Conservation (phyloP, 2,888 invertebrate species). For the Idaea biselata region DNA sequence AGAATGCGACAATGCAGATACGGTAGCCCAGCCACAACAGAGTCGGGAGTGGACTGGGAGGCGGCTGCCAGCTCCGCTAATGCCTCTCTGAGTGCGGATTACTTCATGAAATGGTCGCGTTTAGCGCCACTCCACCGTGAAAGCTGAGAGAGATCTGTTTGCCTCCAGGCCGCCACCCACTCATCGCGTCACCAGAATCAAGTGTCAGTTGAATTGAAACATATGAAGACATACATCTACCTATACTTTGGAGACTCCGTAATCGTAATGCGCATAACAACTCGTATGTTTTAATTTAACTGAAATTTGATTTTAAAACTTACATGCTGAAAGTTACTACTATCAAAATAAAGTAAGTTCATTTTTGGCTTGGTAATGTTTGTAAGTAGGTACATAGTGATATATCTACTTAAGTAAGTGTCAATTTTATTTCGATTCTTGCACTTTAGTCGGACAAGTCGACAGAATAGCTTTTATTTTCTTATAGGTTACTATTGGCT, state of each 20-base stretch:
- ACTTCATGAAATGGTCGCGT: slow-evolving; percentile 66
- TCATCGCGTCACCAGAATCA: slow-evolving; percentile 49
- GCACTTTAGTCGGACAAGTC: slow-evolving; percentile 60
- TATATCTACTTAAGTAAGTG: no score
- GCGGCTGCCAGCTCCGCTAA: slow-evolving; percentile 48
- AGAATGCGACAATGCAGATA: slow-evolving; percentile 50
- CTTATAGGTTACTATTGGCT: slow-evolving; percentile 49
- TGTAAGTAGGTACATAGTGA: no score
- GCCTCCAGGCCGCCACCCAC: slow-evolving; percentile 49
- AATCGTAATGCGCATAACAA: no score
- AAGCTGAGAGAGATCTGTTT: slow-evolving; percentile 66
- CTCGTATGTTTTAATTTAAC: no score
- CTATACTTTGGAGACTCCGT: slow-evolving; percentile 6
- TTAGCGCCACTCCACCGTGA: slow-evolving; percentile 62
- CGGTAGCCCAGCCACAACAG: slow-evolving; percentile 13
- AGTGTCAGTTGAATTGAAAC: slow-evolving; percentile 44
- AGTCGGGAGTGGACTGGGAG: slow-evolving; percentile 19
- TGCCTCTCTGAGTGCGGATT: slow-evolving; percentile 66
- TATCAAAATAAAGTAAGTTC: no score
- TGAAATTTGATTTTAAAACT: no score
- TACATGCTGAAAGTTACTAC: no score
- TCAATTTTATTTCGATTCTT: slow-evolving; percentile 37
- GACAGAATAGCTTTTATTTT: slow-evolving; percentile 54
- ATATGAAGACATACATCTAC: slow-evolving; percentile 21
- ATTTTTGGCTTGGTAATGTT: no score